These are phyloP conservation scores for Loris lydekkerianus DNA, from an alignment of 2,797 vertebrate genomes.

Conservation along the genomic window DNA sequence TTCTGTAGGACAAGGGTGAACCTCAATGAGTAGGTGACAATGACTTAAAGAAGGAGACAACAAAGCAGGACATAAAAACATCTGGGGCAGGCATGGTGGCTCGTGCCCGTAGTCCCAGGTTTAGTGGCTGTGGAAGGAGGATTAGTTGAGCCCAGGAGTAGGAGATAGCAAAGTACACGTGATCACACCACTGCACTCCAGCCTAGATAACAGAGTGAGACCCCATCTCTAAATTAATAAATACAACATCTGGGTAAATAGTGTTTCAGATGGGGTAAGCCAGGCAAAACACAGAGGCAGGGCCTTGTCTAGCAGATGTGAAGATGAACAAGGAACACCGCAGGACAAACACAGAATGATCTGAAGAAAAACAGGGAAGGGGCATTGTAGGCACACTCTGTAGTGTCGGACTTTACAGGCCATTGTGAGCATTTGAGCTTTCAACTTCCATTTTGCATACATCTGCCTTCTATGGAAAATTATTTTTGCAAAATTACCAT, in stretches of 20 bases:
- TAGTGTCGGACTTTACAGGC: accelerated
- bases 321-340: not conserved
- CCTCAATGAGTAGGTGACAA: not conserved
- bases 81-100: not conserved
- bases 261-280: not conserved
- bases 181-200: not conserved
- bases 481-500: not conserved
- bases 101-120: not conserved
- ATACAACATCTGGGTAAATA: not conserved
- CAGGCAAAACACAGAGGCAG: not conserved
- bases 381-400: accelerated
- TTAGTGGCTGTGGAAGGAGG: not conserved
- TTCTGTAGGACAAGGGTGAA: not conserved
- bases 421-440: not conserved
- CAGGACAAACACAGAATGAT: not conserved
- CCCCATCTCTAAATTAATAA: not conserved
- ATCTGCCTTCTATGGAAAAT: not conserved
- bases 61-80: not conserved
- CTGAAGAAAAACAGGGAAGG: not conserved
- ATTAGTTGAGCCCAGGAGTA: not conserved
- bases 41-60: not conserved
- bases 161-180: not conserved
- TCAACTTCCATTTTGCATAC: not conserved
- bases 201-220: not conserved
- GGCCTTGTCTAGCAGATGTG: not conserved